Conservation (phyloP, 2,888 invertebrate species). For the Acrobasis consociella region DNA sequence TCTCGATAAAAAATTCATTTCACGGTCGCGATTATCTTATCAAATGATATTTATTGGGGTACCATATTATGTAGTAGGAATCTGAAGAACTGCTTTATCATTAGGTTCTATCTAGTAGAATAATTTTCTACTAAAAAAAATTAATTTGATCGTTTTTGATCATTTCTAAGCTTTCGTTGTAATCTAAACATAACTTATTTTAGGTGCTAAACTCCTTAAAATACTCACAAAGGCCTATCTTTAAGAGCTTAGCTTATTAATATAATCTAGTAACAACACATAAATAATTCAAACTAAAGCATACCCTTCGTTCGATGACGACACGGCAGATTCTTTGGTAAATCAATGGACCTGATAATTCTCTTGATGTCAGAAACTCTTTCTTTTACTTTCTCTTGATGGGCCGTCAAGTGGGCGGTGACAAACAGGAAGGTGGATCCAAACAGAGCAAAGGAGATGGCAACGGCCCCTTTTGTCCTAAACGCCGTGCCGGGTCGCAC, state of each 20-base stretch:
- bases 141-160: too few relatives aligned
- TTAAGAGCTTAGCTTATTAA: too few relatives aligned
- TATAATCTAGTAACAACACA: too few relatives aligned
- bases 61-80: background rate
- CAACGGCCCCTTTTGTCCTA: conserved; percentile 97
- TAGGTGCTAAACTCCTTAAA: too few relatives aligned
- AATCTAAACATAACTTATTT: too few relatives aligned
- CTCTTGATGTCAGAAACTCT: conserved; percentile 92
- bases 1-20: background rate
- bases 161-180: too few relatives aligned
- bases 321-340: conserved; percentile 91
- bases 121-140: too few relatives aligned
- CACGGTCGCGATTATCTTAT: conserved; percentile 11
- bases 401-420: conserved; percentile 97
- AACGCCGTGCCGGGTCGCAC: conserved; percentile 95
- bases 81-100: background rate
- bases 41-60: conserved; percentile 11
- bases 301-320: conserved; percentile 88
- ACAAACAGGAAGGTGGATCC: conserved; percentile 98
- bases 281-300: conserved; percentile 1
- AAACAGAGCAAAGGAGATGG: conserved; percentile 95
- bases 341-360: conserved; percentile 90
- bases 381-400: conserved; percentile 94
- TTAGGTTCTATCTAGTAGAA: too few relatives aligned
- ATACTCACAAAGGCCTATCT: too few relatives aligned